Evolutionary conservation across 1,140 invertebrate genomes (phyloP).

Genomic region (Halictus rubicundus): DNA sequence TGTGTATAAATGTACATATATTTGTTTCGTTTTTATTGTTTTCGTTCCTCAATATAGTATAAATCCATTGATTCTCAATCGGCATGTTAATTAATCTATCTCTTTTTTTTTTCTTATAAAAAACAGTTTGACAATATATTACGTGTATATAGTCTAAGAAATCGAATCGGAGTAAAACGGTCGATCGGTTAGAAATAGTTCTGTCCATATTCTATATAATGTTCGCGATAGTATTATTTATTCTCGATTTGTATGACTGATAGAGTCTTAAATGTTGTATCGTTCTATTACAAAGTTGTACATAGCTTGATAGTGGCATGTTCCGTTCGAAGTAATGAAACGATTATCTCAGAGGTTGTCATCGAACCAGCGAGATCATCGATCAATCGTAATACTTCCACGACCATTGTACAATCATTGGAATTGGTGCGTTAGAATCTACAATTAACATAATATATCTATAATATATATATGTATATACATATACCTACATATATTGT

Average conservation of each 20-base stretch:
- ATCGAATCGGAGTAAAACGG: background rate
- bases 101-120: slow-evolving; percentile 3
- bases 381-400: slow-evolving; percentile 41
- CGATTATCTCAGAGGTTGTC: slow-evolving; percentile 27
- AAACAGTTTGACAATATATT: background rate
- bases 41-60: slow-evolving; percentile 12
- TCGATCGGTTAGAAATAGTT: background rate
- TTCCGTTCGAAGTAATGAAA: slow-evolving; percentile 34
- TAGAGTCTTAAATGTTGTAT: slow-evolving; percentile 63
- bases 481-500: too few species aligned
- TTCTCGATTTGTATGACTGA: slow-evolving; percentile 68
- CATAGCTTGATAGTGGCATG: slow-evolving; percentile 42
- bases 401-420: slow-evolving; percentile 53
- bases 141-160: background rate
- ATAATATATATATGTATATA: too few species aligned
- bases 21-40: background rate
- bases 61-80: slow-evolving; percentile 32
- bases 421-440: slow-evolving; percentile 51
- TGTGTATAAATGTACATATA: slow-evolving; percentile 26
- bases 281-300: slow-evolving; percentile 65
- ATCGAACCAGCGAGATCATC: slow-evolving; percentile 53
- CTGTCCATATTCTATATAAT: background rate
- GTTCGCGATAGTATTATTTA: slow-evolving; percentile 14
- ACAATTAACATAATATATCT: slow-evolving; percentile 25
- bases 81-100: slow-evolving; percentile 26